Conservation (phyloP, 2,888 invertebrate species). For the Acanthoscelides obtectus region DNA sequence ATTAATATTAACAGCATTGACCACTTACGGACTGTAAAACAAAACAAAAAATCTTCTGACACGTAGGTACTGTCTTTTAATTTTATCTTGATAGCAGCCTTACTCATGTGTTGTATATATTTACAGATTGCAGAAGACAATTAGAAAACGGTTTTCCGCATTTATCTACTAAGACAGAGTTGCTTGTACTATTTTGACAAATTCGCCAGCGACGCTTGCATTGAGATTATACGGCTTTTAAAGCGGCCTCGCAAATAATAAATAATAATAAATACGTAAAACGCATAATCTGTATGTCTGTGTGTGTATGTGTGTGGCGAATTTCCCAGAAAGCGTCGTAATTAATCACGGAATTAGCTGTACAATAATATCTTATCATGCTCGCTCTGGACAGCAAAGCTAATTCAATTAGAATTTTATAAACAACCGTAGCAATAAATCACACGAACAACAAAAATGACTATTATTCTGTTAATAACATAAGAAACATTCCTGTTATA, state of each 20-base stretch:
- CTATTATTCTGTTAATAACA: background rate
- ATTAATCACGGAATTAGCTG: slow-evolving; percentile 33
- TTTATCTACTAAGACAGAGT: too few relatives aligned
- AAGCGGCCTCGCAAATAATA: background rate
- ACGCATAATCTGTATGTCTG: slow-evolving; percentile 20
- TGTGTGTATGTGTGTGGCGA: slow-evolving; percentile 34
- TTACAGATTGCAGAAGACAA: too few relatives aligned
- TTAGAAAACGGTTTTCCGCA: too few relatives aligned
- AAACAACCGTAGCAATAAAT: background rate
- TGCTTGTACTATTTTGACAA: background rate
- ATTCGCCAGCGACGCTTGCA: background rate
- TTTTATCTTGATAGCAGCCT: too few relatives aligned
- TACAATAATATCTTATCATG: slow-evolving; percentile 27
- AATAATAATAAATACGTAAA: background rate
- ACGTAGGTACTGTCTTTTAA: too few relatives aligned
- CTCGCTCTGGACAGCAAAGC: slow-evolving; percentile 10
- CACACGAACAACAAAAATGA: background rate
- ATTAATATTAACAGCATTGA: too few relatives aligned
- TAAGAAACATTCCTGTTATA: background rate
- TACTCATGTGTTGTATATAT: too few relatives aligned
- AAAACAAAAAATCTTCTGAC: too few relatives aligned
- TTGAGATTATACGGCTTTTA: background rate
- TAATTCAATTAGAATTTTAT: slow-evolving; percentile 23
- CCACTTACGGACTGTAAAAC: too few relatives aligned
- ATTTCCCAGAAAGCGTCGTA: slow-evolving; percentile 29